Evolutionary conservation across 2,797 vertebrate genomes (phyloP).

Genomic region (Pseudochromis fuscus): DNA sequence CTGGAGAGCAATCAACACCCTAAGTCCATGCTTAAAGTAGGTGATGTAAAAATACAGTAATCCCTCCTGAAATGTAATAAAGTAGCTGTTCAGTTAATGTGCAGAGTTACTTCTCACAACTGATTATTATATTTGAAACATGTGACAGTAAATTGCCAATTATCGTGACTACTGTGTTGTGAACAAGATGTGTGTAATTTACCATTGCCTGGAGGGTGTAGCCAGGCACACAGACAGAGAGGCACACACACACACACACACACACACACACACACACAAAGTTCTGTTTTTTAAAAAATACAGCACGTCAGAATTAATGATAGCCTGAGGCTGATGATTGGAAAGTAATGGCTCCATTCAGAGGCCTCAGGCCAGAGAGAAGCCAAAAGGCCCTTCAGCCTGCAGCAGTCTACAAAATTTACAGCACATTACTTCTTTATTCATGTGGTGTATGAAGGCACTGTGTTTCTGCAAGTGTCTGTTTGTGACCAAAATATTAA

Average conservation of each 20-base stretch:
- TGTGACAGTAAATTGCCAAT: too few relatives aligned
- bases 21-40: too few relatives aligned
- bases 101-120: too few relatives aligned
- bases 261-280: slow-evolving; percentile 11
- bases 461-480: too few relatives aligned
- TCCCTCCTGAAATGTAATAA: too few relatives aligned
- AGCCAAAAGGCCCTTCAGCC: slow-evolving; percentile 57
- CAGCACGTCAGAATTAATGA: slow-evolving; percentile 53
- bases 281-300: slow-evolving; percentile 13
- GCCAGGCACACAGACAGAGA: background rate
- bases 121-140: too few relatives aligned
- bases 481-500: too few relatives aligned
- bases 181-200: slow-evolving; percentile 29
- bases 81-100: too few relatives aligned
- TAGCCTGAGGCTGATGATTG: slow-evolving; percentile 58
- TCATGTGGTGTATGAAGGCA: background rate
- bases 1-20: too few relatives aligned
- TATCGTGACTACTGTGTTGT: too few relatives aligned
- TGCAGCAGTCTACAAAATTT: slow-evolving; percentile 16
- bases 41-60: too few relatives aligned
- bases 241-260: slow-evolving; percentile 36
- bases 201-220: slow-evolving; percentile 20
- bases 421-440: slow-evolving; percentile 2
- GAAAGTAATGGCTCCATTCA: slow-evolving; percentile 59
- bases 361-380: slow-evolving; percentile 23